phyloP scores from a whole-genome alignment of 1,140 invertebrate genomes.

The Chlorops oryzae region DNA sequence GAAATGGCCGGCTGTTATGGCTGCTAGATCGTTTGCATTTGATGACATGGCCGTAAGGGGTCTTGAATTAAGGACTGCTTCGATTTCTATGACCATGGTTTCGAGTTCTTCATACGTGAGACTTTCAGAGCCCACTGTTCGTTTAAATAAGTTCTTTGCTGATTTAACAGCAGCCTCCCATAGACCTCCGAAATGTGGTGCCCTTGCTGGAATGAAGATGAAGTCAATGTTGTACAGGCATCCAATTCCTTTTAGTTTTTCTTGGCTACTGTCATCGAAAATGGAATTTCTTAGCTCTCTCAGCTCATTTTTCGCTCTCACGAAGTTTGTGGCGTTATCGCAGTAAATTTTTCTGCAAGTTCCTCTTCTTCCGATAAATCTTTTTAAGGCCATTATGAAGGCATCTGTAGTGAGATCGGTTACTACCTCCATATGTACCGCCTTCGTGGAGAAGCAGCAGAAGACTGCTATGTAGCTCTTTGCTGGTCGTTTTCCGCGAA shows the following conservation, averaged over 20 bases:
- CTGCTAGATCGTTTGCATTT: background rate
- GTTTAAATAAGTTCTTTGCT: background rate
- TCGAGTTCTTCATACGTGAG: slow-evolving; percentile 9
- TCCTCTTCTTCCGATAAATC: slow-evolving; percentile 8
- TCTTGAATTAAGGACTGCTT: slow-evolving; percentile 6
- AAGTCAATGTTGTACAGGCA: no score
- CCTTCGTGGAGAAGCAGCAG: slow-evolving; percentile 24
- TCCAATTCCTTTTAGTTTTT: no score
- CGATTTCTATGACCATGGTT: background rate
- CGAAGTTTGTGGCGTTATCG: slow-evolving; percentile 6
- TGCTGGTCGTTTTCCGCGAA: background rate
- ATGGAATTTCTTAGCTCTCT: no score
- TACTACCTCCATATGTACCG: slow-evolving; percentile 30
- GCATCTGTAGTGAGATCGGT: slow-evolving; percentile 16
- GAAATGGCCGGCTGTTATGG: slow-evolving; percentile 5
- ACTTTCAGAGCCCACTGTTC: background rate
- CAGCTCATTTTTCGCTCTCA: slow-evolving; percentile 1
- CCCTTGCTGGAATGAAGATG: no score
- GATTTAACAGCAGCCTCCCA: slow-evolving; percentile 7
- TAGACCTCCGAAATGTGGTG: slow-evolving; percentile 8
- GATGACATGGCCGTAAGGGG: slow-evolving; percentile 1
- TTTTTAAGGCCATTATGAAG: slow-evolving; percentile 19
- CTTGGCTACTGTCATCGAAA: no score
- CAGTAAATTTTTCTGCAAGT: background rate
- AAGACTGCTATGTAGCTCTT: slow-evolving; percentile 20